Evolutionary conservation across 2,888 invertebrate species (phyloP), one percentile per base, ranked within the genome.

Genomic region (Drosophila testacea): DNA sequence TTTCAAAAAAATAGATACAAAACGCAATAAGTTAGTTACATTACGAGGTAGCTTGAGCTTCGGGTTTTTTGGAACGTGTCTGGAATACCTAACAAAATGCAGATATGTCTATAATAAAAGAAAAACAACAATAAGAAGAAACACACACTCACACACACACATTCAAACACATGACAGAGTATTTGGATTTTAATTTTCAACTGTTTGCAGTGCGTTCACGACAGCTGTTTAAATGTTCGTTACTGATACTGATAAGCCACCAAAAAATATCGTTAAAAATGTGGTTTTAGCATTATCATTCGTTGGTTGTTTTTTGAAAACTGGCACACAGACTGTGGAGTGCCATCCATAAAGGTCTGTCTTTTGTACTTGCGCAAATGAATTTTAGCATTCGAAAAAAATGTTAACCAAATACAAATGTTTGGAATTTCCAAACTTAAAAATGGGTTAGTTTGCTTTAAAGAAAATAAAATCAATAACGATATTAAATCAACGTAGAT

Each of bases 201-300:
- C 76, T 59, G 66, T 78, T 64, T 74, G 63, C 75, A 54, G 65
- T 54, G 66, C 73, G 78, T 63, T 77, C 42, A 56, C 56, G 63
- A 86, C 84, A 84, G 87, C 84, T 84, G 89, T 86, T 88, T 81
- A 86, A 84, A 84, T 73, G 60, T 69, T 55, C 36, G 68, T 67
- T 71, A 82, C 74, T 76, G 81, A 83, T 71, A 82, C 74, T 76
- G 81, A 83, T 78, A 84, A 80, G 83, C 64, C 46, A 67, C 42
- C 32, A 61, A 28, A 34, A 41, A 41, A 68, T 1, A 28, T 3
- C 47, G 28, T 38, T 11, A 9, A 50, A 57, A 47, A 50, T 55
- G 57, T 47, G 75, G 54, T 38, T 63, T 62, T 28, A 44, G 36
- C 47, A 55, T 67, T 54, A 59, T 50, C 56, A 54, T 68, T 42